Percentiles rank a stretch among this genome's conserved stretches.
Evolutionary conservation across 1,140 invertebrate species (phyloP).

Genomic region (Platorchestia sp.): DNA sequence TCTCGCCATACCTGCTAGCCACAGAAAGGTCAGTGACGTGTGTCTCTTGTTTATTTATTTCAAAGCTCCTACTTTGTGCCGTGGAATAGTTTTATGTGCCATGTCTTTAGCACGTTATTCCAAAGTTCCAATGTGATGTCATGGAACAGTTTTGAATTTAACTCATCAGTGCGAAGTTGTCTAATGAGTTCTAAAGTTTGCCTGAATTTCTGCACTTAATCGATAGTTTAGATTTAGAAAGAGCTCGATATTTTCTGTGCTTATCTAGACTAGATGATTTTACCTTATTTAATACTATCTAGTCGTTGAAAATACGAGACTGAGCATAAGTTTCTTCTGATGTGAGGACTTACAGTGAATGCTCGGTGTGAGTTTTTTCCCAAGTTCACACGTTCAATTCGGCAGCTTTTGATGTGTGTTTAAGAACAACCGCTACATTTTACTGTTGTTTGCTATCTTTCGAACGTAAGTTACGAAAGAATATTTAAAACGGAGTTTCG

Average conservation of each 20-base stretch:
- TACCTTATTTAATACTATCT: not conserved
- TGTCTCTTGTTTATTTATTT: not conserved
- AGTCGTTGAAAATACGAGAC: not conserved
- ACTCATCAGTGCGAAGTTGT: not conserved
- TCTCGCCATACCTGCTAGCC: constrained; percentile 31
- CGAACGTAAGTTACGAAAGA: not conserved
- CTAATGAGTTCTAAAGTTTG: not conserved
- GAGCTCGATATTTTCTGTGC: not conserved
- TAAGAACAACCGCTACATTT: not conserved
- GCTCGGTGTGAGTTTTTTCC: not conserved
- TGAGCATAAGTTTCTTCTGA: not conserved
- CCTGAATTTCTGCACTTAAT: not conserved
- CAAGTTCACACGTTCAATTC: not conserved
- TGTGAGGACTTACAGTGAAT: not conserved
- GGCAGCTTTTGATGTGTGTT: not conserved
- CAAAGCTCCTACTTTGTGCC: too few relatives aligned
- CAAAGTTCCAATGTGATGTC: too few relatives aligned
- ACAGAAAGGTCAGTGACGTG: constrained; percentile 20
- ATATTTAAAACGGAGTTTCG: not conserved
- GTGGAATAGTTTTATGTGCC: not conserved
- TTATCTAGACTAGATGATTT: not conserved
- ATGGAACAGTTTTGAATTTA: not conserved
- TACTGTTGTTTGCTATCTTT: not conserved
- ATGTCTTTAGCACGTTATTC: too few relatives aligned
- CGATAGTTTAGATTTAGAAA: not conserved